Conservation (phyloP, 1,140 invertebrate species). For the Hycleus cichorii region DNA sequence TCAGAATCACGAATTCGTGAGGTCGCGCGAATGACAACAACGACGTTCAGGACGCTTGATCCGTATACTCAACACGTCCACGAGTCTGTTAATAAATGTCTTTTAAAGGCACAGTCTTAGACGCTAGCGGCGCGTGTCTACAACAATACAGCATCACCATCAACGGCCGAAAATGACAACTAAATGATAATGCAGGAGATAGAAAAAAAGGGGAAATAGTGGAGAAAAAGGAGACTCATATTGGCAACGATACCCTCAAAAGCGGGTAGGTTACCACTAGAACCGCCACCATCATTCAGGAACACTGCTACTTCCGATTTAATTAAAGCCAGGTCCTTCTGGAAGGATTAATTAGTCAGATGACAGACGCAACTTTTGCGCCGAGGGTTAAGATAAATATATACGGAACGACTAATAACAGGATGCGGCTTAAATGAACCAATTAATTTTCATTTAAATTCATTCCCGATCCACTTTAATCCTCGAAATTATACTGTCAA, state of each 20-base stretch:
- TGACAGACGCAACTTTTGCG: constrained; percentile 28
- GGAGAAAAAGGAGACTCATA: too few species aligned
- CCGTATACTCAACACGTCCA: constrained; percentile 23
- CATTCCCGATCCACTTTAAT: constrained; percentile 25
- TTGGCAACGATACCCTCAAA: too few species aligned
- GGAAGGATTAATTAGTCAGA: constrained; percentile 34
- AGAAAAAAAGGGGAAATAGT: too few species aligned
- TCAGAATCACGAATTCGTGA: constrained; percentile 19
- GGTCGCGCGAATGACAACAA: constrained; percentile 7
- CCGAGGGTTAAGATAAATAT: constrained; percentile 30
- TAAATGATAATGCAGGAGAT: too few species aligned
- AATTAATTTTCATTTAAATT: constrained; percentile 37
- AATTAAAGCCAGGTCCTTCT: constrained; percentile 34
- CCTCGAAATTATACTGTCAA: constrained; percentile 26
- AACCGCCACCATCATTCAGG: constrained; percentile 8
- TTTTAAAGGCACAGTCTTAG: constrained; percentile 11
- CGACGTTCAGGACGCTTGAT: constrained; percentile 12
- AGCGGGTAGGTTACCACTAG: background rate
- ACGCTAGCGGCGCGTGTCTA: too few species aligned
- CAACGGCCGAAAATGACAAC: background rate
- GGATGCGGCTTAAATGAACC: constrained; percentile 33
- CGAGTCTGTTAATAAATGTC: constrained; percentile 27
- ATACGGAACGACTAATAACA: constrained; percentile 29
- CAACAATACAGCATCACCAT: too few species aligned
- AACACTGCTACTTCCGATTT: constrained; percentile 27